A percentile compares a stretch with the other conserved stretches of the same genome.
phyloP scores from a whole-genome alignment of 2,113 vertebrate species.

The Okapia johnstoni region DNA sequence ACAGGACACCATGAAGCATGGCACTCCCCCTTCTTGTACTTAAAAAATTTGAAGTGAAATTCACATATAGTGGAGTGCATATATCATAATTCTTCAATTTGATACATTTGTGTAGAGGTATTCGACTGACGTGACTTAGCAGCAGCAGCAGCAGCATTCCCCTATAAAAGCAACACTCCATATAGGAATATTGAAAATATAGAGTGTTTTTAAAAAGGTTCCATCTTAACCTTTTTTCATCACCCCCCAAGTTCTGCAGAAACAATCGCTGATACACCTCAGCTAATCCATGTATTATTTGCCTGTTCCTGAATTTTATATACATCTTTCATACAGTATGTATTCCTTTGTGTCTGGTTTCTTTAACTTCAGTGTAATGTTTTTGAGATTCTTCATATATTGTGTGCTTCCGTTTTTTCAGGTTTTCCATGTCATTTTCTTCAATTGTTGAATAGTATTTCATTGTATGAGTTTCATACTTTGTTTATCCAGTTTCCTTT shows the following conservation, averaged over 20 bases:
- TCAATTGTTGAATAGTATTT: not conserved
- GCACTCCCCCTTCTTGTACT: not conserved
- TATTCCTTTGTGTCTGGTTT: not conserved
- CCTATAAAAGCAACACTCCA: no score
- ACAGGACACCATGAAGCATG: not conserved
- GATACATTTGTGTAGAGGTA: not conserved
- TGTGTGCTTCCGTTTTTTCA: not conserved
- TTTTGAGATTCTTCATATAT: not conserved
- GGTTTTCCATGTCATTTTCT: not conserved
- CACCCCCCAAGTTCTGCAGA: not conserved
- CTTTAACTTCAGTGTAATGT: not conserved
- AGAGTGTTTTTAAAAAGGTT: not conserved
- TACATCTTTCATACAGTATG: not conserved
- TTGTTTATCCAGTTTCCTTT: not conserved
- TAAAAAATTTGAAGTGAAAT: not conserved
- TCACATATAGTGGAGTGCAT: not conserved
- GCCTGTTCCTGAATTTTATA: not conserved
- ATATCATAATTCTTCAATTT: not conserved
- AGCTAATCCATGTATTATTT: not conserved
- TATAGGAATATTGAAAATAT: not conserved
- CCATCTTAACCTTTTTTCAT: not conserved
- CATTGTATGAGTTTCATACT: not conserved
- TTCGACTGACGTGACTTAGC: no score
- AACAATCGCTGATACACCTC: not conserved
- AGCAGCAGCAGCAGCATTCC: no score